Evolutionary conservation across 2,113 vertebrate genomes (phyloP).

Genomic region (Misgurnus anguillicaudatus): DNA sequence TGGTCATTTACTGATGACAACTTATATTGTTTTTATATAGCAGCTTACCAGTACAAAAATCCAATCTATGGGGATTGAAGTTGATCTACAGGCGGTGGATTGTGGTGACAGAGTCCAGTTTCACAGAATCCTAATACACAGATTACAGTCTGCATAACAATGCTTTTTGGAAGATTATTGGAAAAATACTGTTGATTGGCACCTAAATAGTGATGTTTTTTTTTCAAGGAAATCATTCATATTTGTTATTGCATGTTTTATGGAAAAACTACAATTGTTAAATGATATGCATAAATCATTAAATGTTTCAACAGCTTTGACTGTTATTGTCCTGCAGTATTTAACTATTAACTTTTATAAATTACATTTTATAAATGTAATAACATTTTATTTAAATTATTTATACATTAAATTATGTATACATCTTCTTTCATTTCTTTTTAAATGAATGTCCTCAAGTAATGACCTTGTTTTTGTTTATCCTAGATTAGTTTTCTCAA

Average conservation of each 20-base stretch:
- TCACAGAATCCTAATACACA: not conserved
- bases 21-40: not conserved
- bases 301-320: not conserved
- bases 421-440: too few species aligned
- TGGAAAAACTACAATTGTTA: not conserved
- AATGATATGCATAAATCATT: not conserved
- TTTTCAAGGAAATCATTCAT: not conserved
- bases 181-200: not conserved
- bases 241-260: not conserved
- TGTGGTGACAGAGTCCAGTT: not conserved
- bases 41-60: conserved; percentile 64
- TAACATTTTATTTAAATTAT: too few species aligned
- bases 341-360: too few species aligned
- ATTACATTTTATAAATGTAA: too few species aligned
- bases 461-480: too few species aligned
- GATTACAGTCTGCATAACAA: not conserved
- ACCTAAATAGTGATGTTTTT: not conserved
- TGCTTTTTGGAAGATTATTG: not conserved
- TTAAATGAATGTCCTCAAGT: too few species aligned
- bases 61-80: conserved; percentile 67
- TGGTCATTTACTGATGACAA: too few species aligned
- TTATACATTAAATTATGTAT: too few species aligned
- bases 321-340: not conserved
- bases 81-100: not conserved
- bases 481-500: too few species aligned